A percentile compares a stretch with the other conserved stretches of the same genome.
These are phyloP conservation scores for Chromobotia macracanthus DNA, from an alignment of 2,797 vertebrate species.

Conservation along the genomic window DNA sequence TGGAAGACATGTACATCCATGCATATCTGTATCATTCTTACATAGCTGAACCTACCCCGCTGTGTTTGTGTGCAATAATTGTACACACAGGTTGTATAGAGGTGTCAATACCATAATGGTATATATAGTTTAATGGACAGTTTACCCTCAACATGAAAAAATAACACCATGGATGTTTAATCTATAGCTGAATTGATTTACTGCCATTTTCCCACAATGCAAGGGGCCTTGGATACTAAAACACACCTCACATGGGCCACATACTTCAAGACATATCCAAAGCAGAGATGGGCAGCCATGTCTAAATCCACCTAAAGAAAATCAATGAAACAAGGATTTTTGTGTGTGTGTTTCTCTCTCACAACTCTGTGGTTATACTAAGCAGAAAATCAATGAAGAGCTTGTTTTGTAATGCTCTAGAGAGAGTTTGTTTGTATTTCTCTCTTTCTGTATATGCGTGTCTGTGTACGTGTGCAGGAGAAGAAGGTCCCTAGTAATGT, in stretches of 20 bases:
- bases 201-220: neutral
- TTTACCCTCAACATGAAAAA: neutral
- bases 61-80: neutral
- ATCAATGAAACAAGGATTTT: slow-evolving; percentile 34
- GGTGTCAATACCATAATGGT: neutral
- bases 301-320: slow-evolving; percentile 35
- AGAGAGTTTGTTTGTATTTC: slow-evolving; percentile 39
- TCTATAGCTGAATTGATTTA: slow-evolving; percentile 12
- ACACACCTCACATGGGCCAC: neutral
- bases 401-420: slow-evolving; percentile 38
- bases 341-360: slow-evolving; percentile 17
- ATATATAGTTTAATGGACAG: neutral
- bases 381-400: slow-evolving; percentile 44
- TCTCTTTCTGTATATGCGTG: slow-evolving; percentile 26
- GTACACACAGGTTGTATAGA: neutral
- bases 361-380: slow-evolving; percentile 29
- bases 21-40: neutral
- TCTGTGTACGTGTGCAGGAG: neutral
- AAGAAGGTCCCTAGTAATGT: neutral
- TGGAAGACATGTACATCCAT: neutral
- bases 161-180: neutral
- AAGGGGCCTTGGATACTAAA: neutral
- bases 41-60: neutral
- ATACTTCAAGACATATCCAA: slow-evolving; percentile 20
- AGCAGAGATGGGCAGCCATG: slow-evolving; percentile 19